Conservation (phyloP, 1,140 invertebrate species). For the Cotesia vestalis region DNA sequence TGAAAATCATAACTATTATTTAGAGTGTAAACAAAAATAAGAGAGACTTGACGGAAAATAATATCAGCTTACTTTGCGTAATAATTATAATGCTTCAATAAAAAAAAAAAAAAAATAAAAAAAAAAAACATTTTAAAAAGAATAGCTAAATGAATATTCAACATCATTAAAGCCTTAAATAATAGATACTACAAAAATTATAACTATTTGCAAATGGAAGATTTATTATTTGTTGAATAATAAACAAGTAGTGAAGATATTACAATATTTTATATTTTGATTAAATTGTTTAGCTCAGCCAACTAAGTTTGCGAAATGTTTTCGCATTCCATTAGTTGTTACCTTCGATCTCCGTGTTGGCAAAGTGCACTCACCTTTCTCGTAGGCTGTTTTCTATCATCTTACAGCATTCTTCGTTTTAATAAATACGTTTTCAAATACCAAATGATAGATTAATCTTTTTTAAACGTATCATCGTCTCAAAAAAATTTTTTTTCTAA, state of each 20-base stretch:
- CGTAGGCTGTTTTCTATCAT: slow-evolving; percentile 25
- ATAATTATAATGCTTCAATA: too few relatives aligned
- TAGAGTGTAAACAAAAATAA: not conserved
- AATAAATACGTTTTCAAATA: not conserved
- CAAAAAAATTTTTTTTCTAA: not conserved
- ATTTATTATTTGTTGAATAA: not conserved
- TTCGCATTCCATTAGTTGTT: slow-evolving; percentile 19
- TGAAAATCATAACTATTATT: not conserved
- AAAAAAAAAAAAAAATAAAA: too few relatives aligned
- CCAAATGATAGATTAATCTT: slow-evolving; percentile 4
- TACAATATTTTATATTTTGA: slow-evolving; percentile 14
- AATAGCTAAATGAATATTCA: too few relatives aligned
- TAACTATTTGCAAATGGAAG: not conserved
- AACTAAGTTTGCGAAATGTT: slow-evolving; percentile 29
- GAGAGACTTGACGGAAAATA: not conserved
- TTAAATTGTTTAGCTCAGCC: slow-evolving; percentile 18
- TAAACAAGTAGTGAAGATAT: not conserved
- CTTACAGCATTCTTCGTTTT: slow-evolving; percentile 4
- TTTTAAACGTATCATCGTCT: too few relatives aligned
- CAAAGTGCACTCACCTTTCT: slow-evolving; percentile 20
- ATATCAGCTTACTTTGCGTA: not conserved
- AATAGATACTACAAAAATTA: too few relatives aligned
- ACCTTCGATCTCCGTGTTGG: not conserved
- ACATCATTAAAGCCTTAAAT: too few relatives aligned
- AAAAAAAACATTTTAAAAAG: too few relatives aligned